These are phyloP conservation scores for Myotis planiceps DNA, from an alignment of 2,797 vertebrate genomes.

Conservation along the genomic window DNA sequence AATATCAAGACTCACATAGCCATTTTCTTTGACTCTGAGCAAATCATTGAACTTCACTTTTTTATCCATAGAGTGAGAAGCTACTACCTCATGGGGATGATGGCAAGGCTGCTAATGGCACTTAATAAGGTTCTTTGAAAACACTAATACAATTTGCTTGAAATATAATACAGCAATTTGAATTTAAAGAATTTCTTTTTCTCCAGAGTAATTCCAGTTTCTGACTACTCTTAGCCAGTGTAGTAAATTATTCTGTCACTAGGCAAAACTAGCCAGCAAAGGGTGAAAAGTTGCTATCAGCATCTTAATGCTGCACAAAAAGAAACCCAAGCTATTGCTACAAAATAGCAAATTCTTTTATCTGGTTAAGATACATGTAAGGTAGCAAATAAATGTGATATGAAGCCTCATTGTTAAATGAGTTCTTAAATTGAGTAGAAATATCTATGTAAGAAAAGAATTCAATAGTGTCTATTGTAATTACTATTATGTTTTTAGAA, in stretches of 20 bases:
- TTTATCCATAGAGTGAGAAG: conserved; percentile 28
- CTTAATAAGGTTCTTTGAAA: conserved; percentile 66
- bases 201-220: conserved; percentile 47
- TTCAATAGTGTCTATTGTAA: conserved; percentile 11
- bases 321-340: not conserved
- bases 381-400: conserved; percentile 42
- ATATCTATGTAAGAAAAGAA: conserved; percentile 28
- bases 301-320: conserved; percentile 19
- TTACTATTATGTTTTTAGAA: conserved; percentile 47
- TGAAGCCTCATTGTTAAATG: conserved; percentile 38
- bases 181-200: conserved; percentile 51
- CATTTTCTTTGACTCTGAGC: conserved; percentile 48
- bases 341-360: conserved; percentile 37
- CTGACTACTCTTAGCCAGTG: conserved; percentile 12
- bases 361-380: conserved; percentile 36
- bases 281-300: conserved; percentile 28
- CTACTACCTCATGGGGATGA: not conserved
- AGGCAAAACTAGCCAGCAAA: conserved; percentile 13
- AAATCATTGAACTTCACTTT: conserved; percentile 58
- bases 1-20: not conserved
- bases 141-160: conserved; percentile 39
- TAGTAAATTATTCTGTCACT: conserved; percentile 48
- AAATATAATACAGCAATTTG: conserved; percentile 61
- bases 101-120: not conserved
- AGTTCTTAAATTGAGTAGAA: conserved; percentile 43